Percentiles rank a stretch among this genome's conserved stretches.
phyloP scores from a whole-genome alignment of 2,113 vertebrate genomes.

The Myanophis thanlyinensis region DNA sequence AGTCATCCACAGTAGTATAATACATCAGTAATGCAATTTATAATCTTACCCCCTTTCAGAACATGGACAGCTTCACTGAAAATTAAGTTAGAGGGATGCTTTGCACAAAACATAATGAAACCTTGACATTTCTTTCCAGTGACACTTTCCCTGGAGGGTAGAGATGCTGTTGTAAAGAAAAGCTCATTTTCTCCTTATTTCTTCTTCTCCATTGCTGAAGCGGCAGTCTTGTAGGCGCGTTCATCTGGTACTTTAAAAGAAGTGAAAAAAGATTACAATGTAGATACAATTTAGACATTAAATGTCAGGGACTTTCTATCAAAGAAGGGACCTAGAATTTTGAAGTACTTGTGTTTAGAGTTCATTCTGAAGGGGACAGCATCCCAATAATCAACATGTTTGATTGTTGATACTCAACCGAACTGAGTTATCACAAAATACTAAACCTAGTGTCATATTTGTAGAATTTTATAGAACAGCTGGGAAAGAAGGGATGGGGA shows the following conservation, averaged over 20 bases:
- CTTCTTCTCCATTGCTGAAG: not conserved
- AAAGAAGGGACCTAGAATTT: not conserved
- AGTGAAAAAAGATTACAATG: not conserved
- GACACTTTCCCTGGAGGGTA: not conserved
- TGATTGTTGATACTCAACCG: not conserved
- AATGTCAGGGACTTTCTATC: not conserved
- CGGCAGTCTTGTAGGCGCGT: not conserved
- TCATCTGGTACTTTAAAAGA: not conserved
- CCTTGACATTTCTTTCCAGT: not conserved
- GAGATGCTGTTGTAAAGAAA: not conserved
- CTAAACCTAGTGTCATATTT: not conserved
- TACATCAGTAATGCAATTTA: conserved; percentile 4
- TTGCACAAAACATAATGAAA: not conserved
- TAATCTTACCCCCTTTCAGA: not conserved
- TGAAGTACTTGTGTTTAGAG: not conserved
- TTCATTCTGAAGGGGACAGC: not conserved
- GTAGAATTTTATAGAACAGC: not conserved
- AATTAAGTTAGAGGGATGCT: conserved; percentile 8
- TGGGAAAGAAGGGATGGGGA: not conserved
- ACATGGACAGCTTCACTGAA: not conserved
- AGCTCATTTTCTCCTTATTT: not conserved
- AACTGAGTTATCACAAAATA: not conserved
- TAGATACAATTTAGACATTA: not conserved
- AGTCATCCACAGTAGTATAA: not conserved
- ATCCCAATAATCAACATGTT: not conserved